Base-by-base conservation (phyloP, 2,888 invertebrate species). In the Coleophora deauratella region DNA sequence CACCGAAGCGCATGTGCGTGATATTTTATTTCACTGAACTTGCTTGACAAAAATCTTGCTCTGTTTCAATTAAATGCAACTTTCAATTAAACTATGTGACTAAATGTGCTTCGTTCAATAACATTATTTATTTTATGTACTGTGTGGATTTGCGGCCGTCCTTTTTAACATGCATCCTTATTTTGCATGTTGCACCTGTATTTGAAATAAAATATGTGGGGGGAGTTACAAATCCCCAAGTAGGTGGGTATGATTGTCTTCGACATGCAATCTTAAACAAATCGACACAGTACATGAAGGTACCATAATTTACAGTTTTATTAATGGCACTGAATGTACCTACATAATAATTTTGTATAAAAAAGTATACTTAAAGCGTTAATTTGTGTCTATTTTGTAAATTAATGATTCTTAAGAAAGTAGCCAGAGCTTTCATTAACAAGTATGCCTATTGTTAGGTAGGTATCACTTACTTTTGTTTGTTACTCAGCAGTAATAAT, bases 11-110 rank as follows among this genome's bases (percentile, higher is more conserved):
- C 84, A 81, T 84, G 84, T 82, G 82, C 82, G 81, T 81, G 75
- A 81, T 77, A 79, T 72, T 81, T 80, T 80, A 82, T 78, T 78
- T 65, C 73, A 75, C 66, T 73, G 76, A 79, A 81, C 74, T 74
- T 74, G 71, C 70, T 71, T 65, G 72, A 65, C 63, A 65, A 69
- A 73, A 57, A 72, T 68, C 67, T 69, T 72, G 74, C 78, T 71
- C 68, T 72, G 66, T 73, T 73, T 69, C 3, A 77, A 72, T 73
- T 59, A 71, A 68, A 68, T 67, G 69, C 70, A 73, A 67, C 50
- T 67, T 77, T 72, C 62, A 60, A 69, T 64, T 65, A 36, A 72
- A 67, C 72, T 77, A 78, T 72, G 77, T 74, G 71, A 70, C 74
- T 79, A 81, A 14, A 75, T 75, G 82, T 81, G 82, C 81, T 76